phyloP scores from a whole-genome alignment of 1,140 invertebrate species.

The Micrasema longulum region DNA sequence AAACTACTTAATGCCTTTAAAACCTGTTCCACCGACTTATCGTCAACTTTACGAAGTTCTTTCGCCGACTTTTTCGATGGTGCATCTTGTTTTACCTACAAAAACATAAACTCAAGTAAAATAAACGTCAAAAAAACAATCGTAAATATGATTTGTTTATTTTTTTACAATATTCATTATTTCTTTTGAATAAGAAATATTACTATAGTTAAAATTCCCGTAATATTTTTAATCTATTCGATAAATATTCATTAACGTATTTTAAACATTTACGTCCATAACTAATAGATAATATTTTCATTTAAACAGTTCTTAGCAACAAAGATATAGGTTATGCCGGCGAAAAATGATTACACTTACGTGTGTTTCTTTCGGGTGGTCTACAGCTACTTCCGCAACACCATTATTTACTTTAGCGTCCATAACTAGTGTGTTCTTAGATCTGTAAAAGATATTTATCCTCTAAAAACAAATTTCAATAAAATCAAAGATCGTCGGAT shows the following conservation, averaged over 20 bases:
- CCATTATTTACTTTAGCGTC: slow-evolving; percentile 42
- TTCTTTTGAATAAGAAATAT: no score
- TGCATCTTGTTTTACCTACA: slow-evolving; percentile 45
- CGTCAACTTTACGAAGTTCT: slow-evolving; percentile 69
- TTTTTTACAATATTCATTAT: no score
- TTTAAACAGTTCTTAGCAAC: no score
- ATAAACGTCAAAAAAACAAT: neutral
- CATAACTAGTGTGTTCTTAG: slow-evolving; percentile 7
- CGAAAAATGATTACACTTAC: slow-evolving; percentile 33
- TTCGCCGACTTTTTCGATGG: slow-evolving; percentile 53
- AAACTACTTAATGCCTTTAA: slow-evolving; percentile 77
- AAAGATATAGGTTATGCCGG: slow-evolving; percentile 44
- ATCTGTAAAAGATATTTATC: slow-evolving; percentile 21
- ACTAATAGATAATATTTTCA: no score
- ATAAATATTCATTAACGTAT: no score
- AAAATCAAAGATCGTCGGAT: slow-evolving; percentile 34
- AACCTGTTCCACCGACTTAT: slow-evolving; percentile 75
- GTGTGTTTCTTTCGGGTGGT: slow-evolving; percentile 35
- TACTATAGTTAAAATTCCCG: no score
- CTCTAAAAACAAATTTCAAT: slow-evolving; percentile 13
- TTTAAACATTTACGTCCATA: no score
- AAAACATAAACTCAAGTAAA: neutral
- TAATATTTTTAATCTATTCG: no score
- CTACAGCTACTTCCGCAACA: slow-evolving; percentile 20
- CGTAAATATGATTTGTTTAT: slow-evolving; percentile 1